Evolutionary conservation across 2,888 invertebrate genomes (phyloP), one percentile per base, ranked within the genome.

Genomic region (Cephus nigrinus): DNA sequence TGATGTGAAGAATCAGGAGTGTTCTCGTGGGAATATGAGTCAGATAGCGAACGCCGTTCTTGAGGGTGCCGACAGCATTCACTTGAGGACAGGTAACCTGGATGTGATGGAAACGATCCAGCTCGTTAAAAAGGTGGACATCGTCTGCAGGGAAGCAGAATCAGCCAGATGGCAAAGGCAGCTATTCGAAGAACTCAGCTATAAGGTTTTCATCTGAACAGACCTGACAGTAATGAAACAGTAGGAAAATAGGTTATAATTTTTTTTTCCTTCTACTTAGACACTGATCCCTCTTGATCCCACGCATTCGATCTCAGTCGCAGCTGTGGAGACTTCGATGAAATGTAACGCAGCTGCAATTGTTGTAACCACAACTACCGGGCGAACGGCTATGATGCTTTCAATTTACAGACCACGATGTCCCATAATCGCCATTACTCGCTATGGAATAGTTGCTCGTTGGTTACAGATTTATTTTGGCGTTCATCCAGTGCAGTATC

Each of bases 41-140:
- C 95, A 95, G 84, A 94, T 96, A 11, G 95, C 95, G 69, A 96
- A 95, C 88, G 95, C 96, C 75, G 94, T 96, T 33, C 89, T 96
- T 31, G 96, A 96, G 85, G 96, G 96, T 31, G 94, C 94, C 74
- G 96, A 96, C 87, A 94, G 93, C 83, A 92, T 96, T 78, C 94
- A 95, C 91, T 92, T 96, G 73, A 94, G 94, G 1, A 95, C 95
- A 74, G 96, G 96, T 87, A 95, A 95, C 0, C 94, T 95, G 30
- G 93, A 95, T 81, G 95, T 95, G 12, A 87, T 92, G 23, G 94
- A 93, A 84, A 95, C 95, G 0, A 91, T 94, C 9, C 91, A 93
- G 11, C 89, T 93, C 4, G 88, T 94, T 11, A 83, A 88, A 3
- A 91, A 90, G 30, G 87, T 94, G 85, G 92, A 93, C 12, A 87